Conservation (phyloP, 2,888 invertebrate genomes). For the Emmelina monodactyla region DNA sequence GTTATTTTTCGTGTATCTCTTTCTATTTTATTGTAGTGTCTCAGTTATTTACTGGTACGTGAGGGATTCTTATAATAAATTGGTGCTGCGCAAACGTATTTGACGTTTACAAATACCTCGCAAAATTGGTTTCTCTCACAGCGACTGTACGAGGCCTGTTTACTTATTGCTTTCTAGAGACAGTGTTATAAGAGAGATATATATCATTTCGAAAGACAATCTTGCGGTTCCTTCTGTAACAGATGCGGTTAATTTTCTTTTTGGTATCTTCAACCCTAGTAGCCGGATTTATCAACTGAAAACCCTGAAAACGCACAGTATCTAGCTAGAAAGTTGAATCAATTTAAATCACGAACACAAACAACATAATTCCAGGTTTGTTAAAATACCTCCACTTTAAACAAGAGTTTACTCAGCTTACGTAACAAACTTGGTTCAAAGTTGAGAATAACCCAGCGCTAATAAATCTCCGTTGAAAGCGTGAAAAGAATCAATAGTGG, state of each 20-base stretch:
- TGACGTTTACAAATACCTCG: slow-evolving; percentile 62
- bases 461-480: too few relatives aligned
- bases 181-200: background rate
- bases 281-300: too few relatives aligned
- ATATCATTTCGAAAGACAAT: background rate
- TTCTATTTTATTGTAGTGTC: slow-evolving; percentile 63
- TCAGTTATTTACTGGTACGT: slow-evolving; percentile 62
- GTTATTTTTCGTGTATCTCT: slow-evolving; percentile 51
- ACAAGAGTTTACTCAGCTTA: too few relatives aligned
- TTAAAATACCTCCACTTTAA: too few relatives aligned
- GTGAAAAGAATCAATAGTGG: slow-evolving; percentile 51
- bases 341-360: too few relatives aligned
- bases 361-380: too few relatives aligned
- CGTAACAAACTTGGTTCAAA: too few relatives aligned
- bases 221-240: background rate
- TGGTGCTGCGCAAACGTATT: slow-evolving; percentile 62
- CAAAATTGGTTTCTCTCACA: slow-evolving; percentile 58
- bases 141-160: slow-evolving; percentile 56
- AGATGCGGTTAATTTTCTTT: background rate
- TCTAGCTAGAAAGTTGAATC: too few relatives aligned
- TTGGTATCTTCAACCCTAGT: too few relatives aligned
- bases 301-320: too few relatives aligned
- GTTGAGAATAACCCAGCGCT: too few relatives aligned
- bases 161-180: slow-evolving; percentile 38
- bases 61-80: slow-evolving; percentile 64